These are phyloP conservation scores for Myotis myotis DNA, from an alignment of 2,797 vertebrate genomes.

Conservation along the genomic window DNA sequence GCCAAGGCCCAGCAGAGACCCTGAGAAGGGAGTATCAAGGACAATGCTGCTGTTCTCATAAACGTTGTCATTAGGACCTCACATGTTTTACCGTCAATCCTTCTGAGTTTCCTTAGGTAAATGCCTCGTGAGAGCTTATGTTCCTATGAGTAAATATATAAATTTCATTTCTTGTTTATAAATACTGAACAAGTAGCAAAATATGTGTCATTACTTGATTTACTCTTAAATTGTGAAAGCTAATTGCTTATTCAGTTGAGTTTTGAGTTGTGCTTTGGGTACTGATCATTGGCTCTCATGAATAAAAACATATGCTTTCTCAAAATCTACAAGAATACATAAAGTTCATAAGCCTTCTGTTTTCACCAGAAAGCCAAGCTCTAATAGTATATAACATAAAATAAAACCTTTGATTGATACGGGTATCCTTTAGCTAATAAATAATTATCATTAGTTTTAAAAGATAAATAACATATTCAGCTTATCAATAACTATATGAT, in stretches of 20 bases:
- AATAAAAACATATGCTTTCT: slow-evolving; percentile 4
- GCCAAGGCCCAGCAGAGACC: too few species aligned
- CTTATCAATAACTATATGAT: background rate
- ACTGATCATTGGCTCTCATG: background rate
- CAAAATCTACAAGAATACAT: background rate
- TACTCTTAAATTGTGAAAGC: background rate
- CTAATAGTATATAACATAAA: background rate
- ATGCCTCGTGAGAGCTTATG: background rate
- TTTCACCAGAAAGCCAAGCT: background rate
- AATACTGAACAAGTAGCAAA: background rate
- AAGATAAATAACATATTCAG: slow-evolving; percentile 4
- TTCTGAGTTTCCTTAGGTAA: background rate
- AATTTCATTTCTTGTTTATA: slow-evolving; percentile 29
- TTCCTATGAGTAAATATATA: background rate
- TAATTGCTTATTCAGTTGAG: background rate
- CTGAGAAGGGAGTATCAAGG: background rate
- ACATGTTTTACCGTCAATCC: background rate
- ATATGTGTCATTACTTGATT: background rate
- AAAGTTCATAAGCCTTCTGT: background rate
- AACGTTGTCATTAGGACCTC: background rate
- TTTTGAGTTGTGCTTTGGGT: background rate
- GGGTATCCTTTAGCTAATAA: background rate
- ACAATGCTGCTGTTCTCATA: background rate
- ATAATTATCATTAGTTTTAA: background rate
- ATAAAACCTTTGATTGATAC: background rate